Evolutionary conservation across 1,140 invertebrate species (phyloP), one percentile per base, ranked within the genome.

Genomic region (Bradysia coprophila): DNA sequence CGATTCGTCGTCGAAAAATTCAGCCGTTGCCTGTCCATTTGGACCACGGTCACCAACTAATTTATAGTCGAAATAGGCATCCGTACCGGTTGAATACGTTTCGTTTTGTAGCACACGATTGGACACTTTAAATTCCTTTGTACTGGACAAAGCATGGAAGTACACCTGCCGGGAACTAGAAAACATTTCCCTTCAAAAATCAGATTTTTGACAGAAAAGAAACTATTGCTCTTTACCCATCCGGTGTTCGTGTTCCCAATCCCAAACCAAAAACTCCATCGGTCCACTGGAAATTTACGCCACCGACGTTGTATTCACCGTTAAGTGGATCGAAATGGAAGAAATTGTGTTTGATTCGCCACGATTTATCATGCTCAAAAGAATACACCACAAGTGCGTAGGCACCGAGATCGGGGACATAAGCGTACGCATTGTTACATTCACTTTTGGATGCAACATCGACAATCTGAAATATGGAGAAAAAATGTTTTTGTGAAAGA

Each of bases 301-400:
- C 78, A 18, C 68, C 75, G 6, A 82, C 68, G 48, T 73, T 76
- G 50, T 72, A 80, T 42, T 78, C 69, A 8, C 78, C 79, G 45
- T 76, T 64, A 9, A 84, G 54, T 0, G 81, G 81, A 54, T 87
- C 81, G 41, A 84, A 81, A 57, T 81, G 68, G 69, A 87, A 85
- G 60, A 73, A 87, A 53, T 84, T 79, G 51, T 87, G 81, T 43
- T 73, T 62, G 2, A 85, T 68, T 20, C 80, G 67, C 73, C 79
- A 85, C 0, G 80, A 81, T 43, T 77, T 71, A 48, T 85, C 72
- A 13, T 76, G 66, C 32, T 73, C 71, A 47, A 75, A 66, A 31
- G 73, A 78, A 52, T 84, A 87, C 1, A 85, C 80, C 1, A 85
- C 70, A 1, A 87, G 52, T 11, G 76, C 78, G 49, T 81, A 81